Base-by-base conservation (phyloP, 1,140 invertebrate species). In the Drosophila ambigua region DNA sequence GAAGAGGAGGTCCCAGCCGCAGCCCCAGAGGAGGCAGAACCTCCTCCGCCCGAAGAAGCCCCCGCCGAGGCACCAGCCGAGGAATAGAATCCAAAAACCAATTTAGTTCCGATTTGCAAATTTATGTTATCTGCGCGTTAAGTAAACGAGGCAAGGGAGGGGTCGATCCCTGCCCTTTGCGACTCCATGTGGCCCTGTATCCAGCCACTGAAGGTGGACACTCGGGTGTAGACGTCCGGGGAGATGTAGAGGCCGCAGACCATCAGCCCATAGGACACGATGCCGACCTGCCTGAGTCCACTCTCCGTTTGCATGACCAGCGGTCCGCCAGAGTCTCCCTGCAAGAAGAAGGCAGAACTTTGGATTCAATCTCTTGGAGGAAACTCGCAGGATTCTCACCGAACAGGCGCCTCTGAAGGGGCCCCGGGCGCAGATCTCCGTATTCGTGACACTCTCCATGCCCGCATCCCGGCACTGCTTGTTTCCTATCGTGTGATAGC, bases 281-380 rank as follows among this genome's bases (percentile, higher is more conserved):
- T 92, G 1, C 95, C 96, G 39, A 96, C 93, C 59, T 94, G 92
- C 20, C 50, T 58, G 0, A 72, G 23, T 0, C 76, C 80, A 1
- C 61, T 64, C 4, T 62, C 43, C 5, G 75, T 73, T 23, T 31
- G 44, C 45, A 82, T 79, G 0, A 92, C 90, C 5, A 96, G 66
- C 7, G 96, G 95, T 26, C 96, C 96, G 20, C 95, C 95, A 39
- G 95, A 96, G 79, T 96, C 95, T 26, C 95, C 95, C 93, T 95
- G 93, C 7, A n/a, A 28, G 16, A 46, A 31, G 31, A n/a, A 62
- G 23, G 6, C 20, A 20, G 11, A 43, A 74, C 6, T 23, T 20
- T 16, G 16, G 5, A 11, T 31, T 3, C 41, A 41, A 8, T 41
- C 35, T 11, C 0, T 45, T 24, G 11, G 24, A 13, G n/a, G n/a